These are phyloP conservation scores for Sinelater perroti DNA, from an alignment of 2,888 invertebrate genomes.

Conservation along the genomic window DNA sequence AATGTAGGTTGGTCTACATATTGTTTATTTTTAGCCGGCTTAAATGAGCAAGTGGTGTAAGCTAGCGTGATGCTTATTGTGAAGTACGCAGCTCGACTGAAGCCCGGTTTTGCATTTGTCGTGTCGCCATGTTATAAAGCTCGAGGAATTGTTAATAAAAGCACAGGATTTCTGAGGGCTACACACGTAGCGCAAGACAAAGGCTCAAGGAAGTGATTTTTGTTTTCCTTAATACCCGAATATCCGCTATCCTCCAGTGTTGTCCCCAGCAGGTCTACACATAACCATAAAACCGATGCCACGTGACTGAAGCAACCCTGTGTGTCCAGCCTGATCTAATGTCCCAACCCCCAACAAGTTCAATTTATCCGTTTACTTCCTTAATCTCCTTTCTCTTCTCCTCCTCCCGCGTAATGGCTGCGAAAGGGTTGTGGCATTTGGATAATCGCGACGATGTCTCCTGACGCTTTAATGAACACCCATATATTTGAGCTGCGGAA, in stretches of 20 bases:
- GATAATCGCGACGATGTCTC: conserved; percentile 28
- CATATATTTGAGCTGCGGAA: conserved; percentile 18
- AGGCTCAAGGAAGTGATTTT: too few relatives aligned
- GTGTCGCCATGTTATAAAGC: too few relatives aligned
- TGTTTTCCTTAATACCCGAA: conserved; percentile 29
- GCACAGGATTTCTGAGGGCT: too few relatives aligned
- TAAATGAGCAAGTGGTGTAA: conserved; percentile 9
- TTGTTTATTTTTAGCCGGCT: conserved; percentile 34
- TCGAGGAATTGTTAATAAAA: too few relatives aligned
- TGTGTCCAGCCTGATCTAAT: conserved; percentile 40
- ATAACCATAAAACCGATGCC: conserved; percentile 41
- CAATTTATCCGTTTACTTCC: conserved; percentile 37
- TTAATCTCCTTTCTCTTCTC: conserved; percentile 33
- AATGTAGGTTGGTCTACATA: conserved; percentile 31
- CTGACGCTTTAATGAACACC: conserved; percentile 30
- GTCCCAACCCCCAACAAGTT: conserved; percentile 36
- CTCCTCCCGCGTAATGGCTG: conserved; percentile 28
- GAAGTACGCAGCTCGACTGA: too few relatives aligned
- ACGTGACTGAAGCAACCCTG: conserved; percentile 39
- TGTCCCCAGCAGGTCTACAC: conserved; percentile 36
- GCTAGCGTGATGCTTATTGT: conserved; percentile 1
- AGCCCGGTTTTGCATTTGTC: too few relatives aligned
- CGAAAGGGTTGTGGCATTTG: conserved; percentile 35
- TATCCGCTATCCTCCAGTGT: conserved; percentile 26
- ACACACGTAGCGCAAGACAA: too few relatives aligned